phyloP scores from a whole-genome alignment of 92 coral and sea anemone species.

The Bergia sp. region DNA sequence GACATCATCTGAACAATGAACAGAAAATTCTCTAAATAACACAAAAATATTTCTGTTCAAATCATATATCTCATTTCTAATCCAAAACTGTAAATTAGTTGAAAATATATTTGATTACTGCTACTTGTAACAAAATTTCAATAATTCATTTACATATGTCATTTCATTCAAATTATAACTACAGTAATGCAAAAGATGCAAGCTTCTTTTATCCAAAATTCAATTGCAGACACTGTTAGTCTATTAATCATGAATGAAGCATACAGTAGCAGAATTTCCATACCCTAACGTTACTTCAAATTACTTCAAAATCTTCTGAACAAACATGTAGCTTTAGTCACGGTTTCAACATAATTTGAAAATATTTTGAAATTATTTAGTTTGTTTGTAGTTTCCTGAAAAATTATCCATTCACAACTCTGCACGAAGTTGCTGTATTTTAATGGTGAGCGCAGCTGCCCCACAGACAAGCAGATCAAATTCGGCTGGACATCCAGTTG shows the following conservation, averaged over 20 bases:
- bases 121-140: background rate
- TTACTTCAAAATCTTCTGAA: background rate
- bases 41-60: background rate
- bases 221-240: constrained; percentile 23
- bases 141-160: background rate
- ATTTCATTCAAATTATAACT: background rate
- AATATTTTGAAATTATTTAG: background rate
- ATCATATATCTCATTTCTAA: background rate
- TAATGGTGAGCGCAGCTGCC: constrained; percentile 13
- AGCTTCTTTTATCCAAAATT: constrained; percentile 9
- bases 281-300: constrained; percentile 23
- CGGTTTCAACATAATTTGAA: background rate
- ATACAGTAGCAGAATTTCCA: constrained; percentile 26
- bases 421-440: background rate
- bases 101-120: background rate
- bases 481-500: background rate
- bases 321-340: background rate
- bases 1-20: background rate
- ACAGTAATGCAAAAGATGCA: background rate
- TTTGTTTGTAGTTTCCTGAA: background rate
- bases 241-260: constrained; percentile 47
- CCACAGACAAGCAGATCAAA: constrained; percentile 8
- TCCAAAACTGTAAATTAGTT: background rate
- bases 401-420: background rate
- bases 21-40: background rate